Evolutionary conservation across 1,140 invertebrate species (phyloP), one percentile per base, ranked within the genome.

Genomic region (Sitophilus oryzae): DNA sequence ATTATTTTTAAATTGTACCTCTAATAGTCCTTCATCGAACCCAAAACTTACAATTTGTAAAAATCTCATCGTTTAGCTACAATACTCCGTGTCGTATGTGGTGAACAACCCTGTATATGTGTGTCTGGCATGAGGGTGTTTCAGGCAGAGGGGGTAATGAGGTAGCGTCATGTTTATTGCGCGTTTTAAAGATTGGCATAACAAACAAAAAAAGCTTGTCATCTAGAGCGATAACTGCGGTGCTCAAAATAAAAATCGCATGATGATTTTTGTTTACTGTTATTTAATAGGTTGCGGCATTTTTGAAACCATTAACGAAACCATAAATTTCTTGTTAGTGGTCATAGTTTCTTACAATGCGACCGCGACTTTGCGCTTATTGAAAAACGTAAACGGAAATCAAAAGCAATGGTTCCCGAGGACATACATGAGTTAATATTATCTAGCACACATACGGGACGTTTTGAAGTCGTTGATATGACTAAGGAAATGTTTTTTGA

Each of bases 181-280:
- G 23, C 3, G 19, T 21, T 10, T 6, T 44, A 3, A 45, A 22
- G 14, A n/a, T 8, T 48, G 21, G 35, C 6, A 21, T 44, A 8
- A 6, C 18, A 9, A 18, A 35, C n/a, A 52, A 44, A 18, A 46
- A 42, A 22, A 23, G 9, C 22, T 52, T 2, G 11, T 15, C 11
- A 30, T 43, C 1, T 43, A 25, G 37, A 6, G 20, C 20, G 42
- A 53, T 36, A 46, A 46, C 42, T 53, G 51, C 51, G 14, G 2
- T 9, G 51, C 2, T 15, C 51, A 52, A 34, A 52, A 52, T 20
- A 52, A 52, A 30, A 52, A 52, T 14, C 8, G 14, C 19, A 44
- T 53, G 34, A 18, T 53, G 14, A 2, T 53, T 14, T 46, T 53
- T 45, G 1, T 46, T 9, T 16, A 3, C 2, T 5, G 45, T 20